phyloP scores from a whole-genome alignment of 2,797 vertebrate species.

The Setipinna tenuifilis region DNA sequence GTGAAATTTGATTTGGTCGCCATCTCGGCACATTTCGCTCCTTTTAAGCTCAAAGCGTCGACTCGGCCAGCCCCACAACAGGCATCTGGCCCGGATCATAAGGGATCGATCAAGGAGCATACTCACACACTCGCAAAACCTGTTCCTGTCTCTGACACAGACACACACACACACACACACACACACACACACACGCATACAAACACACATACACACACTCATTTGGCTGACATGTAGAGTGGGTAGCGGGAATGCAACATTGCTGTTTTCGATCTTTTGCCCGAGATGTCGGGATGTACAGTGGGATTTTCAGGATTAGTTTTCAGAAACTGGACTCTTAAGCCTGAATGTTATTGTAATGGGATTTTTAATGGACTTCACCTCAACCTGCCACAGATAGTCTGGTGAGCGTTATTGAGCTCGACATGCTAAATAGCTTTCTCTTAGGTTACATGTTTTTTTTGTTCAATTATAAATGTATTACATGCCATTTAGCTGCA shows the following conservation, averaged over 20 bases:
- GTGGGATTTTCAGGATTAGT: neutral
- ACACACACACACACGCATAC: neutral
- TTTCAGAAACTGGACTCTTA: neutral
- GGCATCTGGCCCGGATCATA: constrained; percentile 45
- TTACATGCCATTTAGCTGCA: too few relatives aligned
- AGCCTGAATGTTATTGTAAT: neutral
- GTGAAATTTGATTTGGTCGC: constrained; percentile 67
- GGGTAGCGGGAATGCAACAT: constrained; percentile 48
- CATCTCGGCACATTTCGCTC: constrained; percentile 63
- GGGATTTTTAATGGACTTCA: neutral
- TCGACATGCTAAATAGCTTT: too few relatives aligned
- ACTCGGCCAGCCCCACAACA: neutral
- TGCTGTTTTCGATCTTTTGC: constrained; percentile 35
- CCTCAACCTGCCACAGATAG: neutral
- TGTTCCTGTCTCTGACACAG: neutral
- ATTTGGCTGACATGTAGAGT: constrained; percentile 43
- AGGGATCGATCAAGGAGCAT: constrained; percentile 54
- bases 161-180: neutral
- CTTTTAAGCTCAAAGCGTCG: constrained; percentile 66
- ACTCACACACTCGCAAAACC: neutral
- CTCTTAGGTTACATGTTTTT: neutral
- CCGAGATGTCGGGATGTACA: neutral
- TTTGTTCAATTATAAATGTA: neutral
- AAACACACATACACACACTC: constrained; percentile 20
- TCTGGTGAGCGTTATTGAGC: neutral